Percentiles rank a stretch among this genome's conserved stretches.
These are phyloP conservation scores for Aspidapion aeneum DNA, from an alignment of 2,888 invertebrate genomes.

Conservation along the genomic window DNA sequence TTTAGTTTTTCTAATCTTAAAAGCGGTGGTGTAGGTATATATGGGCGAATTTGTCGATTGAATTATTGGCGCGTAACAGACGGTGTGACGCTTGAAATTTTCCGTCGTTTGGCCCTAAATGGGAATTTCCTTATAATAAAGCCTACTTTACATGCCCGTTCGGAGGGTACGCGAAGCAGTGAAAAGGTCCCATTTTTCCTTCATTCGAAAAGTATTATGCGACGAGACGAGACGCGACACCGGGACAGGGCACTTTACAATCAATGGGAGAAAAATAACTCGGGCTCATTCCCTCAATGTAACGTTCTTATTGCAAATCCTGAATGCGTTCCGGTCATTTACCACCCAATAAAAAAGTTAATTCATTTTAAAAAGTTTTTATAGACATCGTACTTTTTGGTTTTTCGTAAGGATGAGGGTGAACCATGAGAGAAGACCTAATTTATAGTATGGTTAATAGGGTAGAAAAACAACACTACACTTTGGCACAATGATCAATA, in stretches of 20 bases:
- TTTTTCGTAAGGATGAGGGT: too few relatives aligned
- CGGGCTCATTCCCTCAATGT: conserved; percentile 26
- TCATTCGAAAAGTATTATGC: conserved; percentile 41
- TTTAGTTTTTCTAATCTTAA: too few relatives aligned
- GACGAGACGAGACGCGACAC: conserved; percentile 27
- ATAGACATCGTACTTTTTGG: too few relatives aligned
- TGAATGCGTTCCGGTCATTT: conserved; percentile 33
- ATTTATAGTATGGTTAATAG: too few relatives aligned
- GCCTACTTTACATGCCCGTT: conserved; percentile 45
- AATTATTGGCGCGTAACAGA: conserved; percentile 34
- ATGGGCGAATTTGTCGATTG: conserved; percentile 25
- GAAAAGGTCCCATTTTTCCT: conserved; percentile 38
- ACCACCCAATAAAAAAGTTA: conserved; percentile 32
- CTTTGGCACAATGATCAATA: too few relatives aligned
- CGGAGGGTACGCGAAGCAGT: conserved; percentile 39
- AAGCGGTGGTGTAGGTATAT: background rate
- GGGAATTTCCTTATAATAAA: conserved; percentile 43
- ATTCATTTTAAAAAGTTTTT: conserved; percentile 23
- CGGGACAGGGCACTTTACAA: conserved; percentile 32
- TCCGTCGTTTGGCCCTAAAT: conserved; percentile 42
- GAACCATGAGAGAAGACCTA: too few relatives aligned
- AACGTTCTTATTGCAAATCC: conserved; percentile 31
- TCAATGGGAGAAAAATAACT: conserved; percentile 28
- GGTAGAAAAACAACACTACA: too few relatives aligned
- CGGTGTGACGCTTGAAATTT: conserved; percentile 36